These are phyloP conservation scores for Hydropotes inermis DNA, from an alignment of 2,113 vertebrate genomes.

Conservation along the genomic window DNA sequence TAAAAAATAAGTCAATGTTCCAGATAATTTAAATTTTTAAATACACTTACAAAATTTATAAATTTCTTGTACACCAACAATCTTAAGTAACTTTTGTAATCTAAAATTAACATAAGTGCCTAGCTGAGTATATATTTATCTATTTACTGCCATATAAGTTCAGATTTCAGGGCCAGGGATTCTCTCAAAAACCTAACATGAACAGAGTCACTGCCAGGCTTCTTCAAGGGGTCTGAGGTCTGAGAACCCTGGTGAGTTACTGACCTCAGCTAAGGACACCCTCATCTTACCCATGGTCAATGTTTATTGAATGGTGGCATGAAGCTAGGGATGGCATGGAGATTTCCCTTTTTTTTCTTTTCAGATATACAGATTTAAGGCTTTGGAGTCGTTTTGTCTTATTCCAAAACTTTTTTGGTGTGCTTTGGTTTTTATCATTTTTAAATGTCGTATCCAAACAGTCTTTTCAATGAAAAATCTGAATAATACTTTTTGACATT, in stretches of 20 bases:
- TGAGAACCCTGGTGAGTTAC: not conserved
- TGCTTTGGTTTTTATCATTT: not conserved
- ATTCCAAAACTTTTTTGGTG: not conserved
- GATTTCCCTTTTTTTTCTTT: not conserved
- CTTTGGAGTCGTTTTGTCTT: not conserved
- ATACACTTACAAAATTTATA: not conserved
- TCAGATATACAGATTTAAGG: not conserved
- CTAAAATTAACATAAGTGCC: not conserved
- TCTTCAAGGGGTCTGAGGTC: not conserved
- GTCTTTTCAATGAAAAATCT: not conserved
- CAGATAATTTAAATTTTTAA: not conserved
- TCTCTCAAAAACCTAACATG: not conserved
- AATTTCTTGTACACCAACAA: not conserved
- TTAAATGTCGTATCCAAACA: not conserved
- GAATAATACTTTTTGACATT: not conserved
- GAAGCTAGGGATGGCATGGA: not conserved
- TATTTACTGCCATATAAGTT: not conserved
- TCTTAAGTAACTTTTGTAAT: not conserved
- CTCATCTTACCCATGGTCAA: not conserved
- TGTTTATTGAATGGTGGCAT: not conserved
- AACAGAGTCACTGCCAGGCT: not conserved
- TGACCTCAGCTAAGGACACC: not conserved
- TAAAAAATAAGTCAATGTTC: not conserved
- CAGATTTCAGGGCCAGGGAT: not conserved
- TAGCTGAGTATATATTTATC: not conserved